phyloP scores from a whole-genome alignment of 1,140 invertebrate species.

The Megalopta genalis region DNA sequence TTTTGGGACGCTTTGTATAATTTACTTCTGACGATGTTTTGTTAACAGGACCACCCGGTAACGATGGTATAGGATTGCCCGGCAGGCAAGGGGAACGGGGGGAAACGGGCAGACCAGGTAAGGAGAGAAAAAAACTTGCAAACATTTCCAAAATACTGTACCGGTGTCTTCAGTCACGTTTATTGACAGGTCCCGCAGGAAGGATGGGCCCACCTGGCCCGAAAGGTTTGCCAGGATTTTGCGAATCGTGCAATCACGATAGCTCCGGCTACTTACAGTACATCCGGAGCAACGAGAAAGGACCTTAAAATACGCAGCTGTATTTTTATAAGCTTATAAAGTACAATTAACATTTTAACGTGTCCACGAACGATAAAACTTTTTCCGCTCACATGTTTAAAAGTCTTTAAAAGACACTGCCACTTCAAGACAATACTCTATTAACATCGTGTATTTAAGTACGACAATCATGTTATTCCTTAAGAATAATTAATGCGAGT shows the following conservation, averaged over 20 bases:
- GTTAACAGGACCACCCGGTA: slow-evolving; percentile 82
- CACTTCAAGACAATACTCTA: background rate
- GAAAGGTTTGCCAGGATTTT: slow-evolving; percentile 83
- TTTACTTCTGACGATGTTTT: too few species aligned
- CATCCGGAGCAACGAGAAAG: slow-evolving; percentile 61
- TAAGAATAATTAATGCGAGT: background rate
- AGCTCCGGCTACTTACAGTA: slow-evolving; percentile 61
- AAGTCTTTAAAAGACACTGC: slow-evolving; percentile 8
- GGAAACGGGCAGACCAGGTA: slow-evolving; percentile 84
- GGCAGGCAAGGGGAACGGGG: slow-evolving; percentile 84
- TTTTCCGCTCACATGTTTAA: background rate
- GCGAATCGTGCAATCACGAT: slow-evolving; percentile 82
- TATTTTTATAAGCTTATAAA: background rate
- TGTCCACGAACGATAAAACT: background rate
- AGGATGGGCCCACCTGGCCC: slow-evolving; percentile 79
- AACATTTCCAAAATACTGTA: slow-evolving; percentile 25
- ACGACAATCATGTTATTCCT: background rate
- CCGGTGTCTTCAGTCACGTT: slow-evolving; percentile 26
- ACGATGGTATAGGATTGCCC: slow-evolving; percentile 82
- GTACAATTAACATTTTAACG: background rate
- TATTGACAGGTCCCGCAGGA: slow-evolving; percentile 76
- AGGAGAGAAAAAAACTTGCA: slow-evolving; percentile 75
- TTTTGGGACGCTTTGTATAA: too few species aligned
- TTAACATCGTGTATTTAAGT: slow-evolving; percentile 8
- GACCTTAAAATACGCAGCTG: slow-evolving; percentile 36